Conservation (phyloP, 2,113 vertebrate species). For the Aix galericulata region DNA sequence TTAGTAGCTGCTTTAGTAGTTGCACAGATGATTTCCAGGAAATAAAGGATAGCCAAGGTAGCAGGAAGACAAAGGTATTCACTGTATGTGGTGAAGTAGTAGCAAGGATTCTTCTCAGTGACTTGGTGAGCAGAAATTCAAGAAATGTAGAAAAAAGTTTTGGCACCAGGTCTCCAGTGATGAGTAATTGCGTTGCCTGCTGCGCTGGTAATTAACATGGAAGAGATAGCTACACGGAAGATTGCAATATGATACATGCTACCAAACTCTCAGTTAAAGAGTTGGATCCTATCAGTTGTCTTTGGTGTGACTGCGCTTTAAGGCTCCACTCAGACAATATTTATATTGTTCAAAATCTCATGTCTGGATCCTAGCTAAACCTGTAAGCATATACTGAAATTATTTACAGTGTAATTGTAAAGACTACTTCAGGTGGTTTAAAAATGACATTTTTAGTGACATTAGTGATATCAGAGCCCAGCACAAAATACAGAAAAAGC, state of each 20-base stretch:
- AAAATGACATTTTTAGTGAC: slow-evolving; percentile 65
- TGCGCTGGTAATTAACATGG: slow-evolving; percentile 13
- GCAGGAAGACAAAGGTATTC: not conserved
- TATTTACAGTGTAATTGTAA: slow-evolving; percentile 44
- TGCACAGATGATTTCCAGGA: not conserved
- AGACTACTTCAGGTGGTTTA: slow-evolving; percentile 61
- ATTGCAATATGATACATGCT: not conserved
- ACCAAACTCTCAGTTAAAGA: not conserved
- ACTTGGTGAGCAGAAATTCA: not conserved
- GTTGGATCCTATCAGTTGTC: not conserved
- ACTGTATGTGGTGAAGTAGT: not conserved
- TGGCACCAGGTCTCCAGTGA: not conserved
- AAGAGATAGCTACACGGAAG: not conserved
- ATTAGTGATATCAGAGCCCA: slow-evolving; percentile 43
- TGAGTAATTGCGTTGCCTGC: slow-evolving; percentile 7
- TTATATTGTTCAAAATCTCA: not conserved
- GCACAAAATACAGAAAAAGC: slow-evolving; percentile 62
- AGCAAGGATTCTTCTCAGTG: not conserved
- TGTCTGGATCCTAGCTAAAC: not conserved
- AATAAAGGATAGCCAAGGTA: not conserved
- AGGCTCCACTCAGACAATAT: not conserved
- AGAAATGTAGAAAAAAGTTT: not conserved
- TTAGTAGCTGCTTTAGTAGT: too few relatives aligned
- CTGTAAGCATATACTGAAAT: not conserved
- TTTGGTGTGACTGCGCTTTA: not conserved